Evolutionary conservation across 1,140 invertebrate species (phyloP).

Genomic region (Bombus vancouverensis): DNA sequence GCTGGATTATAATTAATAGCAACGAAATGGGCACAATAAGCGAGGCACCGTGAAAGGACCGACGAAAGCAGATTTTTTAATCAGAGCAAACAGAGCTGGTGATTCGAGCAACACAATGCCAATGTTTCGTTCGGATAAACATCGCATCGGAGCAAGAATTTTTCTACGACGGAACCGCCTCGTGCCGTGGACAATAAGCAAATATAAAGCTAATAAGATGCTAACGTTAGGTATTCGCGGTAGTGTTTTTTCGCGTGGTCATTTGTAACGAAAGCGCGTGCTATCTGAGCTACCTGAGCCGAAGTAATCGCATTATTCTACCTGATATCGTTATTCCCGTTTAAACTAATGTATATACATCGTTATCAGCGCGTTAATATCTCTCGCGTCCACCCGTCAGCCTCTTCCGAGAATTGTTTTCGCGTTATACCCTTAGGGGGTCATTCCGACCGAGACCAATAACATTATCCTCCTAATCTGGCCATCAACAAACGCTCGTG

Average conservation of each 20-base stretch:
- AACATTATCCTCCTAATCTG: background rate
- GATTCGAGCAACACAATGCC: background rate
- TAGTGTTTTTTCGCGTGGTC: too few relatives aligned
- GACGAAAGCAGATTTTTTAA: background rate
- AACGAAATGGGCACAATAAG: conserved; percentile 2
- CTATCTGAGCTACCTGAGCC: too few relatives aligned
- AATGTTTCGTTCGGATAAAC: background rate
- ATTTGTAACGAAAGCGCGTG: background rate
- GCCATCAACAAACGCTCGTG: background rate
- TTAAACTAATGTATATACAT: background rate
- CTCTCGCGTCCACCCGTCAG: background rate
- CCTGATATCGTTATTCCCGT: background rate
- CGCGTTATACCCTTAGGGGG: background rate
- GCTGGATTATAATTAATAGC: background rate
- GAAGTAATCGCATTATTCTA: background rate
- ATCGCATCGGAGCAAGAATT: background rate
- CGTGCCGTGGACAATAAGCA: background rate
- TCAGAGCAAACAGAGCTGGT: background rate
- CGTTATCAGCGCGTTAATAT: background rate
- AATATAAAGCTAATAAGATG: background rate
- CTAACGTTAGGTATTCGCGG: background rate
- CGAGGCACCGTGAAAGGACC: background rate
- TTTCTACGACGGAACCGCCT: background rate
- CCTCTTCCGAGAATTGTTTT: conserved; percentile 5
- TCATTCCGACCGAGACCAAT: background rate